Percentiles rank a stretch among this genome's conserved stretches.
phyloP scores from a whole-genome alignment of 1,140 invertebrate genomes.

The Danaus melanippus region DNA sequence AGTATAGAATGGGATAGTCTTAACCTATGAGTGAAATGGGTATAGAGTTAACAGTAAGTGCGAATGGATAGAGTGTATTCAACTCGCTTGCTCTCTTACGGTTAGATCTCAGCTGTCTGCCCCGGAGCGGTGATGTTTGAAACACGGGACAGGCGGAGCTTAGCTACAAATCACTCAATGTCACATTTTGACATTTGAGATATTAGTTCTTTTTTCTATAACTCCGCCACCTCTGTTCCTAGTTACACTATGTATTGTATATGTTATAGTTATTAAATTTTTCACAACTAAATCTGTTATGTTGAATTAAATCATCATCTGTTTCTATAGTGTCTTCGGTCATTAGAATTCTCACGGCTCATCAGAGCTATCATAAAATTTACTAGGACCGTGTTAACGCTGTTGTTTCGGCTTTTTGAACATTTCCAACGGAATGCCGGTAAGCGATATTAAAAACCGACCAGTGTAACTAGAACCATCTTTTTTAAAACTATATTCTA shows the following conservation, averaged over 20 bases:
- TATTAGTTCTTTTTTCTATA: constrained; percentile 73
- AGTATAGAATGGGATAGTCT: constrained; percentile 65
- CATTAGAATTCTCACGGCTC: constrained; percentile 49
- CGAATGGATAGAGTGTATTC: constrained; percentile 53
- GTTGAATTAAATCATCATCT: too few species aligned
- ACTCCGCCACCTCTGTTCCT: constrained; percentile 54
- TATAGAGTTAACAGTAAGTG: constrained; percentile 33
- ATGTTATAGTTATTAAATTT: too few species aligned
- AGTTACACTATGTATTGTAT: constrained; percentile 12
- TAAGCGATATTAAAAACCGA: constrained; percentile 17
- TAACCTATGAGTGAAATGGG: constrained; percentile 44
- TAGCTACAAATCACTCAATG: constrained; percentile 74
- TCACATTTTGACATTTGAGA: constrained; percentile 73
- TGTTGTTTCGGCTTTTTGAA: constrained; percentile 42
- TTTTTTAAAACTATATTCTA: neutral
- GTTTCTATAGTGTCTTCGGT: constrained; percentile 14
- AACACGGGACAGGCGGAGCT: constrained; percentile 73
- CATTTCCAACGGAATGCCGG: constrained; percentile 30
- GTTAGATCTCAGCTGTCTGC: constrained; percentile 68
- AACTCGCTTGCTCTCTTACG: constrained; percentile 51
- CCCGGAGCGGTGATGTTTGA: constrained; percentile 69
- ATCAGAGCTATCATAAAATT: constrained; percentile 52
- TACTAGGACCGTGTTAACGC: constrained; percentile 41
- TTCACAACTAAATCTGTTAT: too few species aligned
- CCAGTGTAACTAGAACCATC: constrained; percentile 11